Conservation (phyloP, 2,888 invertebrate genomes). For the Agrochola macilenta region DNA sequence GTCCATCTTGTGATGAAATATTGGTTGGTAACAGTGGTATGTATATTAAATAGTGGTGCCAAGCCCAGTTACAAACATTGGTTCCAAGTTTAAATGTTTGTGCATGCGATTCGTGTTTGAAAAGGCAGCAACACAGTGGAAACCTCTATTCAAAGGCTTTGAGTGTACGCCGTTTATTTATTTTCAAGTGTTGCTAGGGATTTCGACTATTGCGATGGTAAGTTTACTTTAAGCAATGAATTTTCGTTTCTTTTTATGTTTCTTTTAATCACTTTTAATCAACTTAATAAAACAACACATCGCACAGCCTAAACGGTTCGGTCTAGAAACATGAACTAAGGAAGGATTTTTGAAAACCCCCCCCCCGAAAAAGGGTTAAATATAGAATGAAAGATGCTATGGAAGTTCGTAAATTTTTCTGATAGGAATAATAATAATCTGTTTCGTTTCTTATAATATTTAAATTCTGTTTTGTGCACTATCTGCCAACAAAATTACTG, state of each 20-base stretch:
- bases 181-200: not conserved
- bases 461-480: not conserved
- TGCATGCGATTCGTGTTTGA: slow-evolving; percentile 9
- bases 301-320: not conserved
- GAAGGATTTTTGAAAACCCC: not conserved
- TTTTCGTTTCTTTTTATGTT: not conserved
- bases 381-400: not conserved
- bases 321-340: not conserved
- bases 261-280: not conserved
- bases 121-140: not conserved
- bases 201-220: not conserved
- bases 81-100: not conserved
- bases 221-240: not conserved
- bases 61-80: not conserved
- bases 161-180: not conserved
- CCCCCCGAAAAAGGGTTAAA: not conserved
- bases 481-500: not conserved
- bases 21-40: not conserved
- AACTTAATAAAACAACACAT: too few species aligned
- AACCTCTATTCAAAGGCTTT: not conserved
- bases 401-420: not conserved
- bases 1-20: too few species aligned
- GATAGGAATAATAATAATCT: not conserved
- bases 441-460: not conserved
- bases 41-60: not conserved